Conservation (phyloP, 2,113 vertebrate species). For the Protobothrops mucrosquamatus region DNA sequence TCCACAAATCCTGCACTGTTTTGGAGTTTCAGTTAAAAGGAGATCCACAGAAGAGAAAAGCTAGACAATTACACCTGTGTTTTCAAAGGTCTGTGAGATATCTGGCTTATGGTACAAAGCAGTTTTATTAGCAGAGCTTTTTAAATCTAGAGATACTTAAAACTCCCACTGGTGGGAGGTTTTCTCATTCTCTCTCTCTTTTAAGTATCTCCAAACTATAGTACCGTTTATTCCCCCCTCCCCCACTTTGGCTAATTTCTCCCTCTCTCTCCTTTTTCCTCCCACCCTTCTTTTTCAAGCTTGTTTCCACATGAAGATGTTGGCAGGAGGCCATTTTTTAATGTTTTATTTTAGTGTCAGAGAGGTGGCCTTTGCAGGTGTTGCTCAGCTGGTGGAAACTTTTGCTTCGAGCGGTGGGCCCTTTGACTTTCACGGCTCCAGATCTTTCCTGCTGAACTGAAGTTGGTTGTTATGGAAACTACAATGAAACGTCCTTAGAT, state of each 20-base stretch:
- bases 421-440: slow-evolving; percentile 32
- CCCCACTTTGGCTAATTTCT: background rate
- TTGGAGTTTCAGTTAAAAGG: background rate
- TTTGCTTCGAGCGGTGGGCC: slow-evolving; percentile 37
- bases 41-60: background rate
- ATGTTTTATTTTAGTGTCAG: slow-evolving; percentile 42
- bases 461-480: slow-evolving; percentile 26
- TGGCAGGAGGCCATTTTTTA: slow-evolving; percentile 52
- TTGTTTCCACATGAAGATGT: slow-evolving; percentile 35
- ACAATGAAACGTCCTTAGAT: slow-evolving; percentile 42
- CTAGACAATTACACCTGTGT: background rate
- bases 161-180: background rate
- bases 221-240: background rate
- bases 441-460: slow-evolving; percentile 35
- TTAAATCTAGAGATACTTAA: background rate
- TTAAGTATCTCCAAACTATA: background rate
- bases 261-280: background rate
- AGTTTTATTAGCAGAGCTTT: background rate
- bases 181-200: background rate
- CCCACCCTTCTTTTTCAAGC: background rate
- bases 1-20: background rate
- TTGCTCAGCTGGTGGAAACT: slow-evolving; percentile 40
- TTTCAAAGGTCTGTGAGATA: background rate
- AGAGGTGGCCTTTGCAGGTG: slow-evolving; percentile 50
- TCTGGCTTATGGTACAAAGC: background rate